Evolutionary conservation across 2,888 invertebrate genomes (phyloP).

Genomic region (Candidula unifasciata): DNA sequence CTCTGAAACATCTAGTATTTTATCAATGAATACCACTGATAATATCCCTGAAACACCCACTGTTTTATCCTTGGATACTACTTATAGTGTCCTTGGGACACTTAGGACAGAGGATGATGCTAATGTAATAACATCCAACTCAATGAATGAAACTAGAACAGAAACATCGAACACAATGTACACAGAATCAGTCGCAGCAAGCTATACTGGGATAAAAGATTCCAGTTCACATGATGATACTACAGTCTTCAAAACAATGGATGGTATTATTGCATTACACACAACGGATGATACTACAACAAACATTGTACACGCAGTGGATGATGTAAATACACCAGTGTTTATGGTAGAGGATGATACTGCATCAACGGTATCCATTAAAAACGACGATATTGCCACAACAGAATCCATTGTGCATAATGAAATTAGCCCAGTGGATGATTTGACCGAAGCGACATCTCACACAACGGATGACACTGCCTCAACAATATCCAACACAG

Average conservation of each 20-base stretch:
- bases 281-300: background rate
- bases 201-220: background rate
- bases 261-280: background rate
- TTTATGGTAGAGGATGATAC: background rate
- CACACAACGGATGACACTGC: too few species aligned
- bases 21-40: too few species aligned
- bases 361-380: background rate
- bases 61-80: too few species aligned
- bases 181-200: background rate
- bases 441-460: too few species aligned
- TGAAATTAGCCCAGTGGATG: too few species aligned
- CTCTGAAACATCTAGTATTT: too few species aligned
- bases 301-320: background rate
- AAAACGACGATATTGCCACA: background rate
- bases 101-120: background rate
- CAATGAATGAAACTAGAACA: background rate
- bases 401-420: too few species aligned
- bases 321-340: background rate
- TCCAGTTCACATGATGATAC: background rate
- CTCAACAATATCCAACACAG: too few species aligned
- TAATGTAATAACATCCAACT: background rate
- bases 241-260: background rate
- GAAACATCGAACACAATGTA: background rate
- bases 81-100: too few species aligned
- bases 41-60: too few species aligned